phyloP scores from a whole-genome alignment of 2,888 invertebrate genomes.

The Drosophila flavopinicola region DNA sequence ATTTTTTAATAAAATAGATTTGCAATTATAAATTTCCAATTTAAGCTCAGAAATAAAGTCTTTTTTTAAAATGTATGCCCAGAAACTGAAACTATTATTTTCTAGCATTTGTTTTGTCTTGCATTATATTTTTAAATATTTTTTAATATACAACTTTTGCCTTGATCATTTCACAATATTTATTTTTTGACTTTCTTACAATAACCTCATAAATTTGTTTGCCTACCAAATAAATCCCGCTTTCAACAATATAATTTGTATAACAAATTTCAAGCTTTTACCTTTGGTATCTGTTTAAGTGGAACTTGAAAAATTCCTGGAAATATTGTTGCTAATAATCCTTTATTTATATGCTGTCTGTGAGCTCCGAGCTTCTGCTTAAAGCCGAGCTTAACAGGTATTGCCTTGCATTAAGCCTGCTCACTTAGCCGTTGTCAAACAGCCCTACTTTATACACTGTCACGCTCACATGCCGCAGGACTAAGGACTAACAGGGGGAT shows the following conservation, averaged over 20 bases:
- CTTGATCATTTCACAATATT: too few species aligned
- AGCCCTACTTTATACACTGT: slow-evolving; percentile 26
- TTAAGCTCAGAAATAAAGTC: too few species aligned
- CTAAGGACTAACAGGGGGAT: not conserved
- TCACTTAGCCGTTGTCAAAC: slow-evolving; percentile 15
- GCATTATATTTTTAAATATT: too few species aligned
- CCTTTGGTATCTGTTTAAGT: not conserved
- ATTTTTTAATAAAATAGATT: too few species aligned
- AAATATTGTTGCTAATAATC: not conserved
- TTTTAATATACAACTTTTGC: too few species aligned
- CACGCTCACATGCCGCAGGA: slow-evolving; percentile 29
- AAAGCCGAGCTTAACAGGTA: not conserved
- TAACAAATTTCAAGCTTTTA: not conserved
- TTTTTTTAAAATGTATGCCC: too few species aligned
- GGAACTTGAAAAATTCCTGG: not conserved
- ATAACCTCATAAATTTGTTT: too few species aligned
- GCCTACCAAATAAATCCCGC: too few species aligned
- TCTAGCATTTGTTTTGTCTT: too few species aligned
- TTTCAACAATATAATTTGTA: not conserved
- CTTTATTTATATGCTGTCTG: slow-evolving; percentile 1
- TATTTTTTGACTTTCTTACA: too few species aligned
- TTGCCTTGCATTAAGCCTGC: not conserved
- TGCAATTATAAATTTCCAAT: too few species aligned
- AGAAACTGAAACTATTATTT: too few species aligned
- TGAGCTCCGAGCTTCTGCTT: not conserved